A percentile compares a stretch with the other conserved stretches of the same genome.
Conservation (phyloP, 2,113 vertebrate species). For the Eublepharis macularius region DNA sequence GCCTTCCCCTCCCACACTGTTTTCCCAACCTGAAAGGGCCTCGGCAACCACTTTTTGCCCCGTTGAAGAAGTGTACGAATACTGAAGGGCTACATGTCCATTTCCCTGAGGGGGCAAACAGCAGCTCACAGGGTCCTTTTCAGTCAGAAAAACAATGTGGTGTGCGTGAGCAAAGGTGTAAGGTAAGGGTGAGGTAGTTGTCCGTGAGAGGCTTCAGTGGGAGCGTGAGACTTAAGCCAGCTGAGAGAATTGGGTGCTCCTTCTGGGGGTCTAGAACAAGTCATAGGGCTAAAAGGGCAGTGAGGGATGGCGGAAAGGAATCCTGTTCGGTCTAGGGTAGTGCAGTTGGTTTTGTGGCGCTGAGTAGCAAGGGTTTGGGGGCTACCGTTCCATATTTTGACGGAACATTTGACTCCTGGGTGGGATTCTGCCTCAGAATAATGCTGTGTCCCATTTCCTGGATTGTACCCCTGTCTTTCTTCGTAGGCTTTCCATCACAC, state of each 20-base stretch:
- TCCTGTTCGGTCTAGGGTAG: not conserved
- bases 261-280: not conserved
- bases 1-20: too few species aligned
- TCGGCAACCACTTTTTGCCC: too few species aligned
- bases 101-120: too few species aligned
- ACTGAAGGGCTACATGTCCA: too few species aligned
- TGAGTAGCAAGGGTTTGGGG: not conserved
- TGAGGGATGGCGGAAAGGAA: too few species aligned
- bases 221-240: not conserved
- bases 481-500: conserved; percentile 74
- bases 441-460: not conserved
- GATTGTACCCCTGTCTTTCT: not conserved
- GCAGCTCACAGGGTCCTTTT: too few species aligned
- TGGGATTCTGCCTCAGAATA: not conserved
- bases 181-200: not conserved
- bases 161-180: too few species aligned
- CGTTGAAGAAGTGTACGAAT: too few species aligned
- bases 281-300: not conserved
- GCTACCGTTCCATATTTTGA: not conserved
- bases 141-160: too few species aligned
- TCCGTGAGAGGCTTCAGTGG: not conserved
- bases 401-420: not conserved
- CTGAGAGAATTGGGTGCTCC: not conserved
- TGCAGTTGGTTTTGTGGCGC: not conserved
- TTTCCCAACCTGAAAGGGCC: too few species aligned